Conservation (phyloP, 2,113 vertebrate species). For the Ceuthmochares aereus region DNA sequence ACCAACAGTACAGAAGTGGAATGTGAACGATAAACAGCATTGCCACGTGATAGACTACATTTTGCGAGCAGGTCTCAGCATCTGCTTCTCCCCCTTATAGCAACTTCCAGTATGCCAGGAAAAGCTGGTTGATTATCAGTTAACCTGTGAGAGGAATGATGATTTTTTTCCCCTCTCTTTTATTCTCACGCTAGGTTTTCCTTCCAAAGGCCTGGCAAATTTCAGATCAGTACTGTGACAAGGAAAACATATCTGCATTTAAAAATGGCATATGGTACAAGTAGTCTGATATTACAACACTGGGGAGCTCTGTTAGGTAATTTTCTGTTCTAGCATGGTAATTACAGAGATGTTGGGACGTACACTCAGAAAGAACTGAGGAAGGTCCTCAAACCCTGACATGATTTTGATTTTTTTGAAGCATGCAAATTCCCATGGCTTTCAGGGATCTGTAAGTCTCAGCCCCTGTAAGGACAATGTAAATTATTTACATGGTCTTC, state of each 20-base stretch:
- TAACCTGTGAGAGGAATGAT: neutral
- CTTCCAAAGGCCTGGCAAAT: neutral
- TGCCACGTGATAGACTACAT: neutral
- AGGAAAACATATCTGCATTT: neutral
- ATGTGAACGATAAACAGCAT: neutral
- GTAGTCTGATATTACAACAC: neutral
- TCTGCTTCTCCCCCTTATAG: neutral
- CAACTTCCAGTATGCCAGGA: neutral
- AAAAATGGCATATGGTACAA: neutral
- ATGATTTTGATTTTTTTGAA: neutral
- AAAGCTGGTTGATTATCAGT: neutral
- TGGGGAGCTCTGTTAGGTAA: neutral
- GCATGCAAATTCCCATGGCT: fast-evolving
- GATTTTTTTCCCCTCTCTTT: neutral
- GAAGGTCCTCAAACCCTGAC: neutral
- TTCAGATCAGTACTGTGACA: neutral
- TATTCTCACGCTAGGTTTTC: neutral
- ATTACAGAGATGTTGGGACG: neutral
- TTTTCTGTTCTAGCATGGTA: neutral
- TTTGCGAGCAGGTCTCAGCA: neutral
- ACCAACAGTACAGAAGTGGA: neutral
- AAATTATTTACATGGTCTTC: neutral
- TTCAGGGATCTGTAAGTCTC: neutral
- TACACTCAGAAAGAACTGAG: neutral
- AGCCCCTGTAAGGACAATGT: neutral